These are phyloP conservation scores for Chymomyza costata DNA, from an alignment of 1,140 invertebrate genomes.

Conservation along the genomic window DNA sequence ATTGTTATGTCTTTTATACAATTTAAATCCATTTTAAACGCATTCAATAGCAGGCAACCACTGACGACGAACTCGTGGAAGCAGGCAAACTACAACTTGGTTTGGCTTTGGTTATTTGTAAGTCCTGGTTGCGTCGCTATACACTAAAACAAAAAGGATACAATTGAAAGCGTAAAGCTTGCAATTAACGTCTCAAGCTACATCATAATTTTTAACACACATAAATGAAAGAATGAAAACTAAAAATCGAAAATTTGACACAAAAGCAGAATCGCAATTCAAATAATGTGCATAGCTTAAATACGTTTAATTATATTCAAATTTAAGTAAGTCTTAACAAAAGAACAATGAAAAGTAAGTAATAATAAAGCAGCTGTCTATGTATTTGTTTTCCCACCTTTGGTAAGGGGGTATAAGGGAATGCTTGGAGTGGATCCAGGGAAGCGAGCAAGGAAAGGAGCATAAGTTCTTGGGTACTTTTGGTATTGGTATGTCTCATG, in stretches of 20 bases:
- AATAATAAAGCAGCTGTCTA: conserved; percentile 62
- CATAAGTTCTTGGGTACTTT: conserved; percentile 12
- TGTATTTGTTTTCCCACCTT: conserved; percentile 70
- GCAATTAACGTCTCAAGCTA: conserved; percentile 28
- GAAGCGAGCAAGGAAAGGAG: conserved; percentile 15
- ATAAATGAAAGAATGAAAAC: conserved; percentile 10
- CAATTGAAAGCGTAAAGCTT: conserved; percentile 16
- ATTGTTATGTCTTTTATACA: not conserved
- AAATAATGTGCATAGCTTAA: conserved; percentile 64
- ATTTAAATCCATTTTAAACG: not conserved
- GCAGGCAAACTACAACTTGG: not conserved
- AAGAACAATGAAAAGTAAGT: conserved; percentile 69
- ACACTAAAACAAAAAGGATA: conserved; percentile 5
- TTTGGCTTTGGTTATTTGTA: not conserved
- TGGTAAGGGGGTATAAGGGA: conserved; percentile 66
- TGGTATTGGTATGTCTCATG: conserved; percentile 29
- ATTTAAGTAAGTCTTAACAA: conserved; percentile 63
- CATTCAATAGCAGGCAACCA: too few species aligned
- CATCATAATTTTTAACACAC: not conserved
- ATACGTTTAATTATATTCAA: conserved; percentile 48
- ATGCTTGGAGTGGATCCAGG: conserved; percentile 18
- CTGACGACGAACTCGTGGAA: not conserved
- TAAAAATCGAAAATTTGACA: conserved; percentile 9
- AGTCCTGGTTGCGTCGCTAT: not conserved
- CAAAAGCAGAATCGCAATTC: conserved; percentile 27